Evolutionary conservation across 2,113 vertebrate genomes (phyloP).

Genomic region (Sciurus niger): DNA sequence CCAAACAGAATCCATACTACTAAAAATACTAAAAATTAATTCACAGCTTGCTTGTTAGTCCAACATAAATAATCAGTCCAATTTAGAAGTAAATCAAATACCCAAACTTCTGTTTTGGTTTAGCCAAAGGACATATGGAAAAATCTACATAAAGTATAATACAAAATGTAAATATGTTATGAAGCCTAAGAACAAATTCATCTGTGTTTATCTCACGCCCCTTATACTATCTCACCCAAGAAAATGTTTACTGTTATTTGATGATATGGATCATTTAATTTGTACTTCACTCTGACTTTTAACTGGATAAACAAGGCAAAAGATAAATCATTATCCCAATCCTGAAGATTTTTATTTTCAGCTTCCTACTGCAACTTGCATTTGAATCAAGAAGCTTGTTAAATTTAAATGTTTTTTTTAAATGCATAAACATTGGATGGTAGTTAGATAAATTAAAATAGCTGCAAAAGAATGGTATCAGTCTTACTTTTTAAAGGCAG

Average conservation of each 20-base stretch:
- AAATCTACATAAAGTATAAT: neutral
- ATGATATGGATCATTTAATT: constrained; percentile 30
- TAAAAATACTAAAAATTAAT: neutral
- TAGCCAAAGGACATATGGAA: neutral
- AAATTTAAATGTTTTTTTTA: constrained; percentile 41
- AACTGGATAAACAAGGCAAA: constrained; percentile 40
- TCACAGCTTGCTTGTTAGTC: neutral
- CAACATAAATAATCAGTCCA: constrained; percentile 23
- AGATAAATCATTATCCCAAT: constrained; percentile 18
- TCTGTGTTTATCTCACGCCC: neutral
- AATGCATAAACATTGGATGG: constrained; percentile 28
- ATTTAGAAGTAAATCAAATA: constrained; percentile 27
- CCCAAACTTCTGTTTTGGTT: neutral
- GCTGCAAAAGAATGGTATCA: neutral
- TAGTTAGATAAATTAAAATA: constrained; percentile 35
- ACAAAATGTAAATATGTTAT: neutral
- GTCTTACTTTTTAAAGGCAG: constrained; percentile 18
- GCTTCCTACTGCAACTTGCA: constrained; percentile 8
- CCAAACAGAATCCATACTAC: neutral
- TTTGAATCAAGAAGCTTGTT: constrained; percentile 48
- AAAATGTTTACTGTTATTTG: neutral
- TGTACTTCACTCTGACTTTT: constrained; percentile 42
- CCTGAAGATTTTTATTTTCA: constrained; percentile 50
- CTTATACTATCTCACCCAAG: neutral
- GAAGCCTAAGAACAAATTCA: neutral